These are phyloP conservation scores for Columbina picui DNA, from an alignment of 2,113 vertebrate genomes.

Conservation along the genomic window DNA sequence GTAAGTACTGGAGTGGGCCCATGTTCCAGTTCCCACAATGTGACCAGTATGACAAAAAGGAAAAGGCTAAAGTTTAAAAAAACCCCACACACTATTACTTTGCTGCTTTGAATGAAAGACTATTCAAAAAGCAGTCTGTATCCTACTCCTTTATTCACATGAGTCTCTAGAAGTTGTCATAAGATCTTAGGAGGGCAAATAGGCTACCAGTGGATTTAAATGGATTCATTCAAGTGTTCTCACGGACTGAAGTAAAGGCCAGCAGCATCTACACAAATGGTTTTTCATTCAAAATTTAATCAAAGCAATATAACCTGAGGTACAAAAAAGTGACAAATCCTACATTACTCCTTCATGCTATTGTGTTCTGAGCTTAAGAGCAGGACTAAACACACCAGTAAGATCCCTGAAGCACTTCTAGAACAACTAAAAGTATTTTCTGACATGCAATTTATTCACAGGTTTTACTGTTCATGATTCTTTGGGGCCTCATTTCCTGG, in stretches of 20 bases:
- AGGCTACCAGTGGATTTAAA: background rate
- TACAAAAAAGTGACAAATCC: background rate
- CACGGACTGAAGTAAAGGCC: background rate
- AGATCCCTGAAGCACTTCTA: background rate
- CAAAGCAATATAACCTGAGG: background rate
- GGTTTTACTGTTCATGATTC: background rate
- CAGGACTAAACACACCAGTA: background rate
- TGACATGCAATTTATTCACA: background rate
- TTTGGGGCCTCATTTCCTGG: background rate
- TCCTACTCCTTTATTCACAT: background rate
- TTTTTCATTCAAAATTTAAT: background rate
- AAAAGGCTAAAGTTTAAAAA: background rate
- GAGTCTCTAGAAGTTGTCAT: background rate
- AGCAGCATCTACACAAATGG: background rate
- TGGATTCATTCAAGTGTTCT: background rate
- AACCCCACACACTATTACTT: accelerated
- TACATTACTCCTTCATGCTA: background rate
- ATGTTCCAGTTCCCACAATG: background rate
- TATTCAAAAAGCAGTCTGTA: background rate
- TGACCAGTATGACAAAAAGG: background rate
- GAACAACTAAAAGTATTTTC: background rate
- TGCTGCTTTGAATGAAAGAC: background rate
- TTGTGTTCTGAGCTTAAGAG: background rate
- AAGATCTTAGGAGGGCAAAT: background rate
- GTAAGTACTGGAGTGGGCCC: background rate